Evolutionary conservation across 2,797 vertebrate genomes (phyloP).

Genomic region (Antennarius maculatus): DNA sequence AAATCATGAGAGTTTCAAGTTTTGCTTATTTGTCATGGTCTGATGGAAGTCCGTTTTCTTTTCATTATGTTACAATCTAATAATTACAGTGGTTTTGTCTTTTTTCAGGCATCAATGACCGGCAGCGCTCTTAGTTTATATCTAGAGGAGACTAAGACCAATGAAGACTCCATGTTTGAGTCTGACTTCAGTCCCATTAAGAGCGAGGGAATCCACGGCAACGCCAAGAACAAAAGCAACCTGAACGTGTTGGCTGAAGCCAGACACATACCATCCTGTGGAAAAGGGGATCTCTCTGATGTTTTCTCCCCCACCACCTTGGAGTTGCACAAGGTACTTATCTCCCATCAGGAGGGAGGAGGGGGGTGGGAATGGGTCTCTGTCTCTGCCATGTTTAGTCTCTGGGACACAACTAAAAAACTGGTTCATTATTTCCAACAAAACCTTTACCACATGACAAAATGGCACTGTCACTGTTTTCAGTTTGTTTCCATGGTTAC

Average conservation of each 20-base stretch:
- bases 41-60: not conserved
- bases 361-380: no score
- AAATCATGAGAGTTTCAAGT: slow-evolving; percentile 23
- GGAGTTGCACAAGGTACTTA: slow-evolving; percentile 91
- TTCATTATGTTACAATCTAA: not conserved
- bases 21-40: not conserved
- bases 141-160: slow-evolving; percentile 83
- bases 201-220: slow-evolving; percentile 36
- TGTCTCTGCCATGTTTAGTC: no score
- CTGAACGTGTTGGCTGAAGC: slow-evolving; percentile 35
- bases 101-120: slow-evolving; percentile 91
- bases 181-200: slow-evolving; percentile 64
- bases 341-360: no score
- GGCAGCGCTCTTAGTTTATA: slow-evolving; percentile 88
- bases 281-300: slow-evolving; percentile 63
- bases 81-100: slow-evolving; percentile 15
- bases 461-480: no score
- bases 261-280: slow-evolving; percentile 32
- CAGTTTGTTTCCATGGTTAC: no score
- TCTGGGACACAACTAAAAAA: no score
- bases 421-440: no score
- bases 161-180: slow-evolving; percentile 68
- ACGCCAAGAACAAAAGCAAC: slow-evolving; percentile 49
- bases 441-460: no score
- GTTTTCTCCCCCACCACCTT: slow-evolving; percentile 80